These are phyloP conservation scores for Aldrovandia affinis DNA, from an alignment of 2,797 vertebrate species.

Conservation along the genomic window DNA sequence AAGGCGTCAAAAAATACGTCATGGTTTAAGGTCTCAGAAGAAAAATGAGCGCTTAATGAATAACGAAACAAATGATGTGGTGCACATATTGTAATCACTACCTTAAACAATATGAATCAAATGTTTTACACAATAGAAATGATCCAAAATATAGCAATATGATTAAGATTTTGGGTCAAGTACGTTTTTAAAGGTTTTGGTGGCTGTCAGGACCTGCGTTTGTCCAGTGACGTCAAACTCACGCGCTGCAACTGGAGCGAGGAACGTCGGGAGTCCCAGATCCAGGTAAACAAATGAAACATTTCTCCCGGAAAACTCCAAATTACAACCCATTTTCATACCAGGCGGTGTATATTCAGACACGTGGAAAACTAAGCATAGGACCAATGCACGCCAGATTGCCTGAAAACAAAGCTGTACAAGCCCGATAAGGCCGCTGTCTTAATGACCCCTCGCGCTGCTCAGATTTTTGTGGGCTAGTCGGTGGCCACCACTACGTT, in stretches of 20 bases:
- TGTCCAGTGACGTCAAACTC: constrained; percentile 76
- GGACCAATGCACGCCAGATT: constrained; percentile 30
- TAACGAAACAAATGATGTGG: not conserved
- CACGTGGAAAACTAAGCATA: constrained; percentile 48
- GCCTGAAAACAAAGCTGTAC: constrained; percentile 42
- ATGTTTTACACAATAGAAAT: constrained; percentile 36
- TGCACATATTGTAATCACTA: not conserved
- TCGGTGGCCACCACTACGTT: constrained; percentile 15
- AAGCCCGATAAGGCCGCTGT: constrained; percentile 58
- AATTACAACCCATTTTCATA: constrained; percentile 40
- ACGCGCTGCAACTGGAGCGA: constrained; percentile 77
- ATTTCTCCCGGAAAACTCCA: constrained; percentile 59
- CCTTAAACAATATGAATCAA: not conserved
- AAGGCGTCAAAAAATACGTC: not conserved
- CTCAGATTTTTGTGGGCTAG: constrained; percentile 55
- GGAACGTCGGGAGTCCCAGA: constrained; percentile 81
- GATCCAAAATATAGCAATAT: constrained; percentile 40
- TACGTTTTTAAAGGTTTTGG: not conserved
- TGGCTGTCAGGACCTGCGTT: constrained; percentile 42
- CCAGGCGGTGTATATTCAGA: constrained; percentile 37
- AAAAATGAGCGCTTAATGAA: not conserved
- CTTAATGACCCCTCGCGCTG: constrained; percentile 68
- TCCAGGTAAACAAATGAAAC: constrained; percentile 80
- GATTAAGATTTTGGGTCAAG: constrained; percentile 45
- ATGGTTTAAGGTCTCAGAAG: constrained; percentile 10